phyloP scores from a whole-genome alignment of 2,113 vertebrate genomes.

The Zosterops hypoxanthus region DNA sequence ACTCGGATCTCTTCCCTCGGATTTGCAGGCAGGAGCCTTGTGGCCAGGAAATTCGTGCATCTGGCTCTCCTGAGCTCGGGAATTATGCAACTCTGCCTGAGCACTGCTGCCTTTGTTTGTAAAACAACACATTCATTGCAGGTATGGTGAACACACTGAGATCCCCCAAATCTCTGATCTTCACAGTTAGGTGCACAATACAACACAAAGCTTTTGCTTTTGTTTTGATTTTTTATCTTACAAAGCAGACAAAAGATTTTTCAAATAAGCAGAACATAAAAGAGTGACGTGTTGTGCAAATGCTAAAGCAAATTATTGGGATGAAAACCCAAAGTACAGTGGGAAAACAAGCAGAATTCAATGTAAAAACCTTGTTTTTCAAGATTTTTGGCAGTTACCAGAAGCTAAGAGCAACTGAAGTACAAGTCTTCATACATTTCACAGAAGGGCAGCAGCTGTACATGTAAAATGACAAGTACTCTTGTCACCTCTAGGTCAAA shows the following conservation, averaged over 20 bases:
- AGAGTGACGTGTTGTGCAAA: not conserved
- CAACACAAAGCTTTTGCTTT: not conserved
- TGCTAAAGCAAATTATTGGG: not conserved
- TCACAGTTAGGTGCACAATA: not conserved
- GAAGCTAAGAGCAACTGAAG: not conserved
- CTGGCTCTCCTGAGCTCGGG: not conserved
- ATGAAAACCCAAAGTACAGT: not conserved
- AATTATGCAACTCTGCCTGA: not conserved
- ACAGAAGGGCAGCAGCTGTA: not conserved
- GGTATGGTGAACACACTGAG: not conserved
- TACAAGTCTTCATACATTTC: not conserved
- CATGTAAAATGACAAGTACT: constrained; percentile 40
- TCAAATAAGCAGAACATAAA: not conserved
- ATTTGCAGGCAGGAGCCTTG: not conserved
- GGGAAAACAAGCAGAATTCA: not conserved
- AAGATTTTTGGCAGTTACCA: not conserved
- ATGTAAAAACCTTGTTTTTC: not conserved
- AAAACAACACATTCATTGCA: not conserved
- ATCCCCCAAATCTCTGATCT: not conserved
- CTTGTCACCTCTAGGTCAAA: constrained; percentile 57
- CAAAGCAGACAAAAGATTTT: not conserved
- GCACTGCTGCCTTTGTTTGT: not conserved
- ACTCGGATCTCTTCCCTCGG: not conserved
- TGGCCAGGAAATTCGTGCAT: not conserved
- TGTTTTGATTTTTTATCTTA: not conserved